Percentiles rank a stretch among this genome's conserved stretches.
phyloP scores from a whole-genome alignment of 1,140 invertebrate species.

The Mycetomoellerius zeteki region DNA sequence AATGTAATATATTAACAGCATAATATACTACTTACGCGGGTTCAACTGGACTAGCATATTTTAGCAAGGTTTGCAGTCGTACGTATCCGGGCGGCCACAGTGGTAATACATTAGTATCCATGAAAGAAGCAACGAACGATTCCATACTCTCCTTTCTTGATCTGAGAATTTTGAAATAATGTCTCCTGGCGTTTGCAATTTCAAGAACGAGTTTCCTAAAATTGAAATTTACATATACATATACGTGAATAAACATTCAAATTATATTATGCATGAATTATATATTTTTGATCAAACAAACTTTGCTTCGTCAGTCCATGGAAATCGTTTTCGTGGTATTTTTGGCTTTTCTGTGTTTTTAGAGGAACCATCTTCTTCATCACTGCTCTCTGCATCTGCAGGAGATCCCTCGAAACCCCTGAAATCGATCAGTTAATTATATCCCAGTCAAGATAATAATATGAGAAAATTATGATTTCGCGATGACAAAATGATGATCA shows the following conservation, averaged over 20 bases:
- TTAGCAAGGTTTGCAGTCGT: constrained; percentile 79
- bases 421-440: constrained; percentile 70
- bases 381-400: constrained; percentile 81
- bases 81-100: constrained; percentile 89
- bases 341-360: constrained; percentile 85
- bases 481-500: constrained; percentile 70
- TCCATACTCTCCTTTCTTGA: constrained; percentile 87
- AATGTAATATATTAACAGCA: neutral
- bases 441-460: constrained; percentile 33
- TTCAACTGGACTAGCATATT: constrained; percentile 79
- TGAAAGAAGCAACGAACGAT: constrained; percentile 87
- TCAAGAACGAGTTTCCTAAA: constrained; percentile 81
- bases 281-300: constrained; percentile 74
- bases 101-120: constrained; percentile 87
- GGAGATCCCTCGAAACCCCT: constrained; percentile 80
- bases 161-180: constrained; percentile 84
- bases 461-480: constrained; percentile 41
- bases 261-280: neutral
- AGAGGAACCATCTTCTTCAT: constrained; percentile 81
- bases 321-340: constrained; percentile 88
- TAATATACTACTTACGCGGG: constrained; percentile 77
- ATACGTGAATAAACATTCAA: neutral
- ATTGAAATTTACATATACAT: constrained; percentile 58
- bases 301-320: constrained; percentile 88
- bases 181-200: constrained; percentile 79